These are phyloP conservation scores for Torymus texanus DNA, from an alignment of 2,888 invertebrate species.

Conservation along the genomic window DNA sequence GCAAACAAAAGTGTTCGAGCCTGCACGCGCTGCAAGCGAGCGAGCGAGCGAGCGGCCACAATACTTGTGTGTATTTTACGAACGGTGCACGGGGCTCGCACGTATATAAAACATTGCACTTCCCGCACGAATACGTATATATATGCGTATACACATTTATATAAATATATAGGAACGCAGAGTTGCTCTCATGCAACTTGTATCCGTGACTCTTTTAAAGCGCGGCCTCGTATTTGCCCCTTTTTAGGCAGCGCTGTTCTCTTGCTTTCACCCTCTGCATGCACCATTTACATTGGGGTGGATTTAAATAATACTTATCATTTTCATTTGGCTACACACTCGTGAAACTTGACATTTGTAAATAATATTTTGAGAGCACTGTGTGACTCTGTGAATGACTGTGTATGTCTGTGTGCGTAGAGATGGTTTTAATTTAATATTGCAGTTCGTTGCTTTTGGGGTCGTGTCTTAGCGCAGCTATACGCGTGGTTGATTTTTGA, in stretches of 20 bases:
- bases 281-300: conserved; percentile 44
- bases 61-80: conserved; percentile 66
- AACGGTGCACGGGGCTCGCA: conserved; percentile 55
- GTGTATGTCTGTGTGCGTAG: not conserved
- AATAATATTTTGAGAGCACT: conserved; percentile 39
- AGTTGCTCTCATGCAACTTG: not conserved
- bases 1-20: conserved; percentile 67
- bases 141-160: not conserved
- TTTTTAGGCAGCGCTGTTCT: not conserved
- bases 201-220: not conserved
- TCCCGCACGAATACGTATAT: not conserved
- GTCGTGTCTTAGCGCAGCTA: too few species aligned
- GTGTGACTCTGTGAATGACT: too few species aligned
- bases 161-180: not conserved
- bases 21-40: not conserved
- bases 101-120: conserved; percentile 29
- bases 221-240: not conserved
- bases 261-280: not conserved
- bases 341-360: conserved; percentile 31
- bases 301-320: conserved; percentile 66
- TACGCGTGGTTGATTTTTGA: too few species aligned
- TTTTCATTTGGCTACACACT: conserved; percentile 59
- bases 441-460: not conserved
- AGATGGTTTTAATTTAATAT: conserved; percentile 21
- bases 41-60: conserved; percentile 53